Evolutionary conservation across 1,140 invertebrate species (phyloP).

Genomic region (Drosophila obscura): DNA sequence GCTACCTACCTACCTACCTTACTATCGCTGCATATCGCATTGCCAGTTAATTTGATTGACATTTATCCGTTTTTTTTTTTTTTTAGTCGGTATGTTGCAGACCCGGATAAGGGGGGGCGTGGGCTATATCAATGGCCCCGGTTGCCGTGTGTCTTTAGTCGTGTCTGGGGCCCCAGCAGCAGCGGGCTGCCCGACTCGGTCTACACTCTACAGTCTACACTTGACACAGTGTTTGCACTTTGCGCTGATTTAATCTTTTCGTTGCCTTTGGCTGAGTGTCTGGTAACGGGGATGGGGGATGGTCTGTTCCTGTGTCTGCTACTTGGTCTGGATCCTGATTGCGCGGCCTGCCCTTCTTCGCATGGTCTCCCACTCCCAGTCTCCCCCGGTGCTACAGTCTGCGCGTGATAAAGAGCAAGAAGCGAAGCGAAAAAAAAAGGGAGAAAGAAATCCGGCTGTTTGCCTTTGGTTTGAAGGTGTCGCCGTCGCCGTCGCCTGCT

Average conservation of each 20-base stretch:
- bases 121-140: conserved; percentile 51
- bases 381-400: conserved; percentile 51
- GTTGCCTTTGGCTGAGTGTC: conserved; percentile 59
- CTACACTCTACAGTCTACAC: conserved; percentile 44
- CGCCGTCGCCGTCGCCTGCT: conserved; percentile 6
- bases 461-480: conserved; percentile 53
- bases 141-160: conserved; percentile 50
- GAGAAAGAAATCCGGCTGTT: conserved; percentile 41
- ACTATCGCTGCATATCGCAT: conserved; percentile 66
- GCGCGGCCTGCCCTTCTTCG: conserved; percentile 6
- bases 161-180: conserved; percentile 12
- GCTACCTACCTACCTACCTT: background rate
- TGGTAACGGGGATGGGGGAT: conserved; percentile 11
- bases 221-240: conserved; percentile 78
- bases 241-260: conserved; percentile 75
- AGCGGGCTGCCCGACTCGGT: conserved; percentile 9
- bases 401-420: conserved; percentile 70
- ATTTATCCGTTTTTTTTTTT: conserved; percentile 70
- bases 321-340: conserved; percentile 38
- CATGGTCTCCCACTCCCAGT: conserved; percentile 8
- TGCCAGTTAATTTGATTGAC: conserved; percentile 75
- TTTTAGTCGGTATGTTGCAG: conserved; percentile 2
- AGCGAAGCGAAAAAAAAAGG: conserved; percentile 29
- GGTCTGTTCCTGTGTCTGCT: conserved; percentile 14
- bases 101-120: too few relatives aligned